phyloP scores from a whole-genome alignment of 1,140 invertebrate species.

The Colletes gigas region DNA sequence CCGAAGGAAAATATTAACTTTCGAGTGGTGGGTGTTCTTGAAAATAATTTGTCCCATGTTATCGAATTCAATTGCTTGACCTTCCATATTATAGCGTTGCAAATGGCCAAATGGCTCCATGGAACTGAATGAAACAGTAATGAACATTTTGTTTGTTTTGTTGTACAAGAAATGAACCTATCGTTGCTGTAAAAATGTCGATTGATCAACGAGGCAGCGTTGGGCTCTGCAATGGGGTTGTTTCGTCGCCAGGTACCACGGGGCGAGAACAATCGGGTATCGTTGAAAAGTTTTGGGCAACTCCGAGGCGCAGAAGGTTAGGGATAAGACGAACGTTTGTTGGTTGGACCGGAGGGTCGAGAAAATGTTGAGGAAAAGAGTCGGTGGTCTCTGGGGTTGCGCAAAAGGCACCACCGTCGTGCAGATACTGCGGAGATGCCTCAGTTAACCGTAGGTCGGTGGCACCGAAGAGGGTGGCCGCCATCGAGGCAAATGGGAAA shows the following conservation, averaged over 20 bases:
- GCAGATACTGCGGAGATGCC: conserved; percentile 53
- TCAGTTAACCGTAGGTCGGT: conserved; percentile 51
- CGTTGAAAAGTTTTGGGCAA: background rate
- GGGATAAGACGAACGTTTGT: background rate
- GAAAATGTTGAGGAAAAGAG: conserved; percentile 31
- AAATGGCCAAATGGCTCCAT: no score
- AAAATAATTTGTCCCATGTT: no score
- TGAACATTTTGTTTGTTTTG: no score
- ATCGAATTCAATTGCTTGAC: no score
- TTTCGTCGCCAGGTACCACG: background rate
- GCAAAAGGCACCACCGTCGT: conserved; percentile 38
- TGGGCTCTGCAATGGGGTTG: background rate
- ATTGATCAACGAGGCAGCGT: background rate
- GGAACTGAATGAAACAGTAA: no score
- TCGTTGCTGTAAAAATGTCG: no score
- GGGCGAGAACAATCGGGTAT: background rate
- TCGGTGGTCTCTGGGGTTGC: conserved; percentile 29
- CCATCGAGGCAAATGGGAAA: conserved; percentile 20
- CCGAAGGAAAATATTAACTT: no score
- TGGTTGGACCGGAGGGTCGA: conserved; percentile 15
- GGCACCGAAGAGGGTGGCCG: conserved; percentile 27
- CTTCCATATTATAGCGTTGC: no score
- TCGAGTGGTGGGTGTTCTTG: no score
- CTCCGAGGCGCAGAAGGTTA: background rate
- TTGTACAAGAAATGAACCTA: no score